Evolutionary conservation across 2,888 invertebrate genomes (phyloP).

Genomic region (Halocaridina rubra): DNA sequence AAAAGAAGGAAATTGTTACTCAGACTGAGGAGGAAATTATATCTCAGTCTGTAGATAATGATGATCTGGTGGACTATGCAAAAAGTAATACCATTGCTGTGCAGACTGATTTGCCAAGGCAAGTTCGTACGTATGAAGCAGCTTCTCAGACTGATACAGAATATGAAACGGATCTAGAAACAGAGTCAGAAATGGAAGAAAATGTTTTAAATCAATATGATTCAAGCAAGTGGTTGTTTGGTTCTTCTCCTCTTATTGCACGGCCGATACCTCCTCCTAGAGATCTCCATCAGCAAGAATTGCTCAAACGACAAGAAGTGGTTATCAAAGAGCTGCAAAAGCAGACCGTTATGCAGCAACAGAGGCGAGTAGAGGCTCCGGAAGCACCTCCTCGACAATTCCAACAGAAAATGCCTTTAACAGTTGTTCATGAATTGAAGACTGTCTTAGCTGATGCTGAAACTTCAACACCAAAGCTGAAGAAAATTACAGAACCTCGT

Average conservation of each 20-base stretch:
- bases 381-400: constrained; percentile 41
- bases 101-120: constrained; percentile 30
- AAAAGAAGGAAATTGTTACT: constrained; percentile 33
- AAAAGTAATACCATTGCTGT: constrained; percentile 42
- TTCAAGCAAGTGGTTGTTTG: constrained; percentile 43
- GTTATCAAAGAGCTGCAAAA: constrained; percentile 37
- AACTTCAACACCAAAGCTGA: constrained; percentile 8
- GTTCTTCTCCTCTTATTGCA: neutral
- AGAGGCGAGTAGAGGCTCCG: neutral
- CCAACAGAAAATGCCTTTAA: constrained; percentile 60
- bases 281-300: constrained; percentile 33
- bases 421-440: constrained; percentile 59
- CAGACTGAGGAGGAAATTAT: constrained; percentile 15
- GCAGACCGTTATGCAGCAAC: constrained; percentile 28
- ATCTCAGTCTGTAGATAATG: neutral
- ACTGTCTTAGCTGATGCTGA: constrained; percentile 48
- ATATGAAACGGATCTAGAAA: constrained; percentile 53
- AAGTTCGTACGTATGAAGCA: constrained; percentile 39
- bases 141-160: constrained; percentile 53
- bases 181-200: constrained; percentile 55
- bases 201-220: constrained; percentile 9
- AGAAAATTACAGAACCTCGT: constrained; percentile 30
- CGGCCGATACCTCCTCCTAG: neutral
- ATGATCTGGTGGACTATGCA: constrained; percentile 5
- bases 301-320: constrained; percentile 35